Percentiles rank a stretch among this genome's conserved stretches.
These are phyloP conservation scores for Drosophila ohnishii DNA, from an alignment of 1,140 invertebrate genomes.

Conservation along the genomic window DNA sequence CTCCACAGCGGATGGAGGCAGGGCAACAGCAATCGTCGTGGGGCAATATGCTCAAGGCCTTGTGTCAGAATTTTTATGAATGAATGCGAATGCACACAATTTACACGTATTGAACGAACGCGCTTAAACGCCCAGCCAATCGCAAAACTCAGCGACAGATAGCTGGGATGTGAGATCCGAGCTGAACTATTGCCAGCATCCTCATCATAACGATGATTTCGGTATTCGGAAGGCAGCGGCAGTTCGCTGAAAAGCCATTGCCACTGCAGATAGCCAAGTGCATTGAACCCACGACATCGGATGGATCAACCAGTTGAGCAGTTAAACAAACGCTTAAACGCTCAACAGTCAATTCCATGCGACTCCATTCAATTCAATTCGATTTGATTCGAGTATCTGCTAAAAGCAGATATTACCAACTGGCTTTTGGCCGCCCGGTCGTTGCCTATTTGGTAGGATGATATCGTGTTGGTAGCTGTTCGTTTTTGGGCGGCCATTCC, in stretches of 20 bases:
- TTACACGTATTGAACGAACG: constrained; percentile 51
- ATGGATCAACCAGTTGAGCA: constrained; percentile 54
- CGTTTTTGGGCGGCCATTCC: constrained; percentile 38
- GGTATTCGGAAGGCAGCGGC: constrained; percentile 3
- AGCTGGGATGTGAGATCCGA: constrained; percentile 23
- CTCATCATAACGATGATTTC: constrained; percentile 26
- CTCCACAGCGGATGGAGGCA: constrained; percentile 37
- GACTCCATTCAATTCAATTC: constrained; percentile 48
- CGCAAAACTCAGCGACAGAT: constrained; percentile 13
- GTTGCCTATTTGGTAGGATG: constrained; percentile 46
- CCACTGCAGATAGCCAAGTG: constrained; percentile 29
- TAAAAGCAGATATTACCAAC: constrained; percentile 57
- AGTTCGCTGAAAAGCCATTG: constrained; percentile 41
- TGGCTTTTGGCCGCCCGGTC: constrained; percentile 39
- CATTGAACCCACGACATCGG: constrained; percentile 47
- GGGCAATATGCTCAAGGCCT: constrained; percentile 56
- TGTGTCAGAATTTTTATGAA: constrained; percentile 65
- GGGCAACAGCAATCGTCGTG: constrained; percentile 33
- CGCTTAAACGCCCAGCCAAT: constrained; percentile 40
- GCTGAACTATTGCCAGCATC: constrained; percentile 36
- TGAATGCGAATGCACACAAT: constrained; percentile 56
- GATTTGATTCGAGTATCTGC: constrained; percentile 46
- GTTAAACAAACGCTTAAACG: constrained; percentile 45
- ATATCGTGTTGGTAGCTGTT: constrained; percentile 53
- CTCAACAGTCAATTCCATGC: constrained; percentile 40